phyloP scores from a whole-genome alignment of 64 coral and sea anemone species.

The Stichodactyla helianthus region DNA sequence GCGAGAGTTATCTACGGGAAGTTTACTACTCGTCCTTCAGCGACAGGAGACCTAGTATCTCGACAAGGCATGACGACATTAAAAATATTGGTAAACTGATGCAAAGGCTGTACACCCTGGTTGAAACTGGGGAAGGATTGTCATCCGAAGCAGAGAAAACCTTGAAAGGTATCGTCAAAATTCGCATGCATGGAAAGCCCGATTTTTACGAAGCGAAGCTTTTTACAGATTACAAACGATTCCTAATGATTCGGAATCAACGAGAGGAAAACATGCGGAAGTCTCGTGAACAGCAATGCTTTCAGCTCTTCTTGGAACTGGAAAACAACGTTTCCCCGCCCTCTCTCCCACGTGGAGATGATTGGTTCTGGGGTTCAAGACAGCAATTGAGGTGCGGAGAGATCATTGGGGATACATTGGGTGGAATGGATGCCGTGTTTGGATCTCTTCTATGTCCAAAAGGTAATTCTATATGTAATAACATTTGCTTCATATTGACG shows the following conservation, averaged over 20 bases:
- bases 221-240: constrained; percentile 73
- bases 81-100: constrained; percentile 63
- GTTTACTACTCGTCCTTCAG: constrained; percentile 88
- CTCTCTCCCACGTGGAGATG: constrained; percentile 43
- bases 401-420: constrained; percentile 80
- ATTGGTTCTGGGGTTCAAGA: constrained; percentile 73
- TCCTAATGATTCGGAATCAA: constrained; percentile 61
- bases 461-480: constrained; percentile 28
- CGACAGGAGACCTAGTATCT: constrained; percentile 65
- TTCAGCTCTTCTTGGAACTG: constrained; percentile 64
- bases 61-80: constrained; percentile 61
- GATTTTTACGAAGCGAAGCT: constrained; percentile 82
- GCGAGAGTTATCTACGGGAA: constrained; percentile 85
- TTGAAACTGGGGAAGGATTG: constrained; percentile 46
- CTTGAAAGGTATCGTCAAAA: constrained; percentile 60
- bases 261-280: constrained; percentile 66
- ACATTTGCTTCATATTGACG: too few relatives aligned
- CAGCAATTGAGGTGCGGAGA: constrained; percentile 87
- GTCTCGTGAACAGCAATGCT: constrained; percentile 78
- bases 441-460: constrained; percentile 61
- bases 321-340: constrained; percentile 33
- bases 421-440: constrained; percentile 76
- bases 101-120: constrained; percentile 60
- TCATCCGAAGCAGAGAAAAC: constrained; percentile 60
- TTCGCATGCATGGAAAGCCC: constrained; percentile 74